phyloP scores from a whole-genome alignment of 2,888 invertebrate genomes.

The Laothoe populi region DNA sequence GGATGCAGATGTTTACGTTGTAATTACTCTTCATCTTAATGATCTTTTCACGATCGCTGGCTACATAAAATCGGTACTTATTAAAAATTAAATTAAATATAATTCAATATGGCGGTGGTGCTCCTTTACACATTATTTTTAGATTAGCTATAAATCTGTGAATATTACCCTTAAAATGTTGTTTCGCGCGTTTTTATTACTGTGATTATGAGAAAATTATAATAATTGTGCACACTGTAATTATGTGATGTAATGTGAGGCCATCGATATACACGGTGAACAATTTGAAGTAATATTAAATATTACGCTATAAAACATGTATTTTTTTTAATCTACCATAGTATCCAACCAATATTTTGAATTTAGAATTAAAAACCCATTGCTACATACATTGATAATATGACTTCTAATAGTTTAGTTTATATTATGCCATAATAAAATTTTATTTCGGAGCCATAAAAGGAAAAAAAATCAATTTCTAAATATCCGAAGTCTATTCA shows the following conservation, averaged over 20 bases:
- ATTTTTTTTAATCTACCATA: slow-evolving; percentile 77
- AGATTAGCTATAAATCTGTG: slow-evolving; percentile 68
- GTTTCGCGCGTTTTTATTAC: slow-evolving; percentile 81
- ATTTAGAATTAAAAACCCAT: slow-evolving; percentile 78
- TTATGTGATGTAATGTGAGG: slow-evolving; percentile 79
- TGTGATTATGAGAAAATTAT: slow-evolving; percentile 82
- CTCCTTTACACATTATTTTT: not conserved
- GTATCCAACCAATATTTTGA: slow-evolving; percentile 64
- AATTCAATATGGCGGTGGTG: slow-evolving; percentile 10
- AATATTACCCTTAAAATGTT: slow-evolving; percentile 73
- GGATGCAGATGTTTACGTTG: slow-evolving; percentile 77
- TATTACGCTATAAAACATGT: slow-evolving; percentile 82
- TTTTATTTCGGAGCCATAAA: too few species aligned
- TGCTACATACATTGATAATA: too few species aligned
- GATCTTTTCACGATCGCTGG: slow-evolving; percentile 65
- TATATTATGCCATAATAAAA: slow-evolving; percentile 66
- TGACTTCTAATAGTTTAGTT: too few species aligned
- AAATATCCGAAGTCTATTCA: too few species aligned
- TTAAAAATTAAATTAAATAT: slow-evolving; percentile 18
- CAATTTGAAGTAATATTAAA: slow-evolving; percentile 83
- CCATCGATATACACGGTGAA: slow-evolving; percentile 68
- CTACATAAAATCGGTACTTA: slow-evolving; percentile 35
- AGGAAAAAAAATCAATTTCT: too few species aligned
- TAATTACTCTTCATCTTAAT: slow-evolving; percentile 75
- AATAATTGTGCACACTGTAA: slow-evolving; percentile 80